A percentile compares a stretch with the other conserved stretches of the same genome.
These are phyloP conservation scores for Agrochola lota DNA, from an alignment of 2,888 invertebrate genomes.

Conservation along the genomic window DNA sequence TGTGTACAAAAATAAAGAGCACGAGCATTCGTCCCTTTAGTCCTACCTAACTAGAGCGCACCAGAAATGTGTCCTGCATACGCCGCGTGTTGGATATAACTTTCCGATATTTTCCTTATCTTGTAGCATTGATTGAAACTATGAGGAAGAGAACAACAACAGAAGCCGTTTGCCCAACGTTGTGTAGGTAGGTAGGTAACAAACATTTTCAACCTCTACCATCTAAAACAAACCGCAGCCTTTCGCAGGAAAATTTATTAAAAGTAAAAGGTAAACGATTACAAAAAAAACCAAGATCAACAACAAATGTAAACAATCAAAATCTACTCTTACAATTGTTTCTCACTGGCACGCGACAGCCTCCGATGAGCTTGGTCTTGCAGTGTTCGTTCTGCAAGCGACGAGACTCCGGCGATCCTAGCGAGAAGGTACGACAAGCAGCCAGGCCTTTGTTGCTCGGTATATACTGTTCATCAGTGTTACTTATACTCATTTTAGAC, in stretches of 20 bases:
- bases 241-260: background rate
- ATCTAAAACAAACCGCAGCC: no score
- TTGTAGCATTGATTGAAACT: background rate
- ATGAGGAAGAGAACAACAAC: no score
- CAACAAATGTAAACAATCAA: slow-evolving; percentile 20
- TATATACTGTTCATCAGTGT: background rate
- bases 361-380: slow-evolving; percentile 56
- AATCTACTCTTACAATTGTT: slow-evolving; percentile 40
- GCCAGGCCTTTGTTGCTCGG: slow-evolving; percentile 18
- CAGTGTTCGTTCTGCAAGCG: slow-evolving; percentile 30
- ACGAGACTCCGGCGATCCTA: slow-evolving; percentile 49
- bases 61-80: no score
- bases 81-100: no score
- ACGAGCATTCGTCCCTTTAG: no score
- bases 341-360: slow-evolving; percentile 59
- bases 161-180: background rate
- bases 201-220: background rate
- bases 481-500: background rate
- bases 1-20: no score
- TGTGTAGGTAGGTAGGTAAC: background rate
- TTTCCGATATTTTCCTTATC: no score
- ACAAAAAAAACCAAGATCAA: background rate
- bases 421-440: slow-evolving; percentile 39
- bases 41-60: no score
- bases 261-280: background rate